Conservation (phyloP, 2,797 vertebrate genomes). For the Pyrocephalus nanus region DNA sequence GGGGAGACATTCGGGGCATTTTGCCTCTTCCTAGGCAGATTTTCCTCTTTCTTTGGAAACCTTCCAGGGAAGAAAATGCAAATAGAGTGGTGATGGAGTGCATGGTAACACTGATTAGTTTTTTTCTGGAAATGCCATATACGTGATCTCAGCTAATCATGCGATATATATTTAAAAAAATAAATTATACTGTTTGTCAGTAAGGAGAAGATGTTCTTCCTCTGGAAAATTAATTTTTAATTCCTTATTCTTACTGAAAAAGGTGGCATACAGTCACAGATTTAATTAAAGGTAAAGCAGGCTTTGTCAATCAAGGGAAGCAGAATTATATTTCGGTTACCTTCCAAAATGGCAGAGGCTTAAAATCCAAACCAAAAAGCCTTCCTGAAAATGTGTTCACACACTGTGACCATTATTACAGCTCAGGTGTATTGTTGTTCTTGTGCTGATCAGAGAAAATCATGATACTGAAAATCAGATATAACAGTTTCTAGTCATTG, state of each 20-base stretch:
- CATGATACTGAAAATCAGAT: conserved; percentile 59
- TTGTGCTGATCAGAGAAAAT: conserved; percentile 27
- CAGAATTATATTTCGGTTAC: conserved; percentile 45
- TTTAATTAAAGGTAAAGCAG: conserved; percentile 64
- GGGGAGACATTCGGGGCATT: not conserved
- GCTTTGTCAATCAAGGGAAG: conserved; percentile 54
- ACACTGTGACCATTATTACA: conserved; percentile 39
- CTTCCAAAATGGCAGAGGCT: conserved; percentile 66
- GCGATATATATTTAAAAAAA: not conserved
- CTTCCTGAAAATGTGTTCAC: conserved; percentile 19
- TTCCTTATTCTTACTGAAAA: conserved; percentile 33
- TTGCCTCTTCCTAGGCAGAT: not conserved
- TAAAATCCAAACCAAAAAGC: conserved; percentile 35
- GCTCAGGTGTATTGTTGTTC: not conserved
- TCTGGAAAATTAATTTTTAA: conserved; percentile 24
- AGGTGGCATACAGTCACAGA: not conserved
- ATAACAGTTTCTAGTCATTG: conserved; percentile 29
- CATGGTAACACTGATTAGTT: conserved; percentile 40
- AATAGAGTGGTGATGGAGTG: not conserved
- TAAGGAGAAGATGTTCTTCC: not conserved
- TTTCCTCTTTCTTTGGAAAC: conserved; percentile 19
- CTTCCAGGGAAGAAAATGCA: conserved; percentile 54
- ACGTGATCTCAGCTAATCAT: conserved; percentile 18
- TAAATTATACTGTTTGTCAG: not conserved
- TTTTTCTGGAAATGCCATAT: conserved; percentile 53